Evolutionary conservation across 2,113 vertebrate species (phyloP).

Genomic region (Lates calcarifer): DNA sequence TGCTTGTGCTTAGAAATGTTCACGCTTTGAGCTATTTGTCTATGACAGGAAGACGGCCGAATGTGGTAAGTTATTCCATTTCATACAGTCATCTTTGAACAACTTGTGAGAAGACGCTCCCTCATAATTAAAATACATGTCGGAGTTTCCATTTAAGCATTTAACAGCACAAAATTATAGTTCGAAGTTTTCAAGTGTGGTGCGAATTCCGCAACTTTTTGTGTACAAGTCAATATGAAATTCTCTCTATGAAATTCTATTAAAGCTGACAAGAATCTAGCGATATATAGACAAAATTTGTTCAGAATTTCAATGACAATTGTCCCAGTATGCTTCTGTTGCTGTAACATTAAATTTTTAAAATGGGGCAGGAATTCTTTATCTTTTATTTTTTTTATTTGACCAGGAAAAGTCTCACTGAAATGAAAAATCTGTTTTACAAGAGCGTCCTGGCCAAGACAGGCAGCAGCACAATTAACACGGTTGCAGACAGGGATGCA

Average conservation of each 20-base stretch:
- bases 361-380: too few relatives aligned
- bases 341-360: constrained; percentile 27
- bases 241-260: neutral
- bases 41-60: constrained; percentile 49
- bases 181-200: constrained; percentile 5
- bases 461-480: too few relatives aligned
- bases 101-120: constrained; percentile 16
- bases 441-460: too few relatives aligned
- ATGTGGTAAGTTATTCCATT: constrained; percentile 53
- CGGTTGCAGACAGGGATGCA: too few relatives aligned
- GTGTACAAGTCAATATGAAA: constrained; percentile 30
- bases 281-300: constrained; percentile 29
- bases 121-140: constrained; percentile 24
- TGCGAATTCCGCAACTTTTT: neutral
- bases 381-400: neutral
- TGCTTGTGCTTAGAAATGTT: constrained; percentile 67
- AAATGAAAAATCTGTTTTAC: too few relatives aligned
- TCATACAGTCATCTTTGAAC: constrained; percentile 47
- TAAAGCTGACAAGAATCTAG: neutral
- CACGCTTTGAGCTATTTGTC: constrained; percentile 37
- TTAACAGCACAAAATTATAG: constrained; percentile 17
- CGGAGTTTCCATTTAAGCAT: constrained; percentile 27
- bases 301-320: constrained; percentile 55
- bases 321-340: constrained; percentile 75
- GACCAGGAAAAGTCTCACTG: neutral